phyloP scores from a whole-genome alignment of 2,797 vertebrate genomes.

The Rhinogobio ventralis region DNA sequence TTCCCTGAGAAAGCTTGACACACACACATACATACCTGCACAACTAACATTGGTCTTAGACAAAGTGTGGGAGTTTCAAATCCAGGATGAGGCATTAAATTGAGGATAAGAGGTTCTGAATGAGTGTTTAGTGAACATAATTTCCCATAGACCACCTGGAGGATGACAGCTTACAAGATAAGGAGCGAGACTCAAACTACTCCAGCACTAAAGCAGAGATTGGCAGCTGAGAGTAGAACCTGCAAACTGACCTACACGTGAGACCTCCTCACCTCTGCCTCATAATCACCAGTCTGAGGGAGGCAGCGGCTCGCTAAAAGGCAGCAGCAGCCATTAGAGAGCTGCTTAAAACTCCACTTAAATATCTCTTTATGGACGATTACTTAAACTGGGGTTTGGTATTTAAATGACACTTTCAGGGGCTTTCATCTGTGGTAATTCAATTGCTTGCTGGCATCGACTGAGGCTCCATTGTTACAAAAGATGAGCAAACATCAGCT shows the following conservation, averaged over 20 bases:
- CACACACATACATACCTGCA: slow-evolving; percentile 1
- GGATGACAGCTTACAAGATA: slow-evolving; percentile 93
- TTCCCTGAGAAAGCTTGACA: slow-evolving; percentile 3
- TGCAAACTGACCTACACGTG: slow-evolving; percentile 95
- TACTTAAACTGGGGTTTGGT: slow-evolving; percentile 99
- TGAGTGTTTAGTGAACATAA: slow-evolving; percentile 90
- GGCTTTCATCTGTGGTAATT: slow-evolving; percentile 95
- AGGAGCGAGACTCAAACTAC: slow-evolving; percentile 85
- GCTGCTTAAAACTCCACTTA: slow-evolving; percentile 99
- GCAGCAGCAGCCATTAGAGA: slow-evolving; percentile 98
- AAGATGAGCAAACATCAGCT: slow-evolving; percentile 79
- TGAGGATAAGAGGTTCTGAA: slow-evolving; percentile 73
- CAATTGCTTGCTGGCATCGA: slow-evolving; percentile 81
- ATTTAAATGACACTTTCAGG: slow-evolving; percentile 99
- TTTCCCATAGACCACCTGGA: slow-evolving; percentile 93
- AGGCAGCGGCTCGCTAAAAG: slow-evolving; percentile 98
- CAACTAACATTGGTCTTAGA: slow-evolving; percentile 14
- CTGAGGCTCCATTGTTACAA: slow-evolving; percentile 77
- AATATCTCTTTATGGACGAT: slow-evolving; percentile 99
- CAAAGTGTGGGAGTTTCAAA: slow-evolving; percentile 70
- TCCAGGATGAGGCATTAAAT: slow-evolving; percentile 74
- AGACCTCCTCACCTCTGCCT: slow-evolving; percentile 98
- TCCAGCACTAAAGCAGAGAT: slow-evolving; percentile 91
- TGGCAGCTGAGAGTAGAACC: slow-evolving; percentile 98
- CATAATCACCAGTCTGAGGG: slow-evolving; percentile 99